These are phyloP conservation scores for Trididemnum clinides DNA, from an alignment of 23 tunicate species.

Conservation along the genomic window DNA sequence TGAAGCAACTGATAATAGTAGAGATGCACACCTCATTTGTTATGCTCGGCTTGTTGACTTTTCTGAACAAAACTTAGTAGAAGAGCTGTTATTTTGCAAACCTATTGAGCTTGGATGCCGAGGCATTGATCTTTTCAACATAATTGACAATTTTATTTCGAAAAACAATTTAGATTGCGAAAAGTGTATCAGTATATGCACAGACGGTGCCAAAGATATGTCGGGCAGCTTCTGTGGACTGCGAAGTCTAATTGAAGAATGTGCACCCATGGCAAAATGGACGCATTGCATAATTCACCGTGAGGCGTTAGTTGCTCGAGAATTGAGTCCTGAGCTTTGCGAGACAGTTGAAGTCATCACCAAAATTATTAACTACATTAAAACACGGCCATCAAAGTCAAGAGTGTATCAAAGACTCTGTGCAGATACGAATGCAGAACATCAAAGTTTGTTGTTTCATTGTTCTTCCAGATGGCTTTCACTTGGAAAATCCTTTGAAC, in stretches of 20 bases:
- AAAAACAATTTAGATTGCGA: slow-evolving; percentile 44
- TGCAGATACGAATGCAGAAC: slow-evolving; percentile 35
- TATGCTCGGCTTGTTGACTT: slow-evolving; percentile 35
- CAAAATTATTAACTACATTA: slow-evolving; percentile 34
- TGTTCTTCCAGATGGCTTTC: slow-evolving; percentile 42
- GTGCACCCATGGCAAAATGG: slow-evolving; percentile 46
- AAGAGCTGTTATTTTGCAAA: slow-evolving; percentile 46
- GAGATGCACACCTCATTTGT: slow-evolving; percentile 59
- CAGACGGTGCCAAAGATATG: slow-evolving; percentile 62
- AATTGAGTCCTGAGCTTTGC: slow-evolving; percentile 17
- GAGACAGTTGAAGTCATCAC: slow-evolving; percentile 36
- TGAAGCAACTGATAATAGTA: slow-evolving; percentile 37
- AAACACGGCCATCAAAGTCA: slow-evolving; percentile 41
- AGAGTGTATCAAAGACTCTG: slow-evolving; percentile 29
- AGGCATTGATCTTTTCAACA: slow-evolving; percentile 47
- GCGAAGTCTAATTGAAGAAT: slow-evolving; percentile 35
- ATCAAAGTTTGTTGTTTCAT: slow-evolving; percentile 36
- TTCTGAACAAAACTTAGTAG: slow-evolving; percentile 38
- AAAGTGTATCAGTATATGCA: slow-evolving; percentile 54
- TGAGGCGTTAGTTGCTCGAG: slow-evolving; percentile 47
- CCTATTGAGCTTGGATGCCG: slow-evolving; percentile 59
- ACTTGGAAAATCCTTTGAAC: slow-evolving; percentile 40
- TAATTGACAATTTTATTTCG: slow-evolving; percentile 49
- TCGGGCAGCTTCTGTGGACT: slow-evolving; percentile 49
- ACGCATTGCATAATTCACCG: slow-evolving; percentile 59